These are phyloP conservation scores for Cichladusa arquata DNA, from an alignment of 2,113 vertebrate genomes.

Conservation along the genomic window DNA sequence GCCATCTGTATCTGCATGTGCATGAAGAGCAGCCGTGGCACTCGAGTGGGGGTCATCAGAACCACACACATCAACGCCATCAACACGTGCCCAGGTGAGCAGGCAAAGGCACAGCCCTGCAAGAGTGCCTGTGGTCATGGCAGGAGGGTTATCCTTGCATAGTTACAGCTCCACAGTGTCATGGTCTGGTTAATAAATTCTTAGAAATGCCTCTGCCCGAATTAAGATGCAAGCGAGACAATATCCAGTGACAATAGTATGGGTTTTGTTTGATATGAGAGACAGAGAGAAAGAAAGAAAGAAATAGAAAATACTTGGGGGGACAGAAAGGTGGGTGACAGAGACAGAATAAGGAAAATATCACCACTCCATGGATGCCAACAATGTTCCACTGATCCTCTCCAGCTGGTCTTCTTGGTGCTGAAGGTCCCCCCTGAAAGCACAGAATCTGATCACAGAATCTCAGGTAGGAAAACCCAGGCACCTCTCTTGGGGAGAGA, in stretches of 20 bases:
- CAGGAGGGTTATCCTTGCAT: not conserved
- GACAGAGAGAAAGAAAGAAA: not conserved
- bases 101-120: not conserved
- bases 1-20: conserved; percentile 92
- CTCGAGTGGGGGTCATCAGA: conserved; percentile 82
- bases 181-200: not conserved
- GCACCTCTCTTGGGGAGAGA: not conserved
- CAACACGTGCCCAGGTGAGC: conserved; percentile 80
- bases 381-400: not conserved
- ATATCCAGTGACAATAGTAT: too few species aligned
- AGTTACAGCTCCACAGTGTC: not conserved
- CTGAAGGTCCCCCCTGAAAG: not conserved
- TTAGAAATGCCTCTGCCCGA: not conserved
- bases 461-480: not conserved
- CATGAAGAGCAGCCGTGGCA: conserved; percentile 81
- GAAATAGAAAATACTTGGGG: too few species aligned
- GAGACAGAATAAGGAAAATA: not conserved
- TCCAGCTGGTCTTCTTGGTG: not conserved
- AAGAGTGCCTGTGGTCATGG: not conserved
- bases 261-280: not conserved
- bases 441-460: not conserved
- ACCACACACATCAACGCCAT: conserved; percentile 81
- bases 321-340: not conserved
- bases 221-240: not conserved
- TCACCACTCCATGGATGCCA: not conserved